Percentiles rank a stretch among this genome's conserved stretches.
Conservation (phyloP, 2,888 invertebrate species). For the Pediacus dermestoides region DNA sequence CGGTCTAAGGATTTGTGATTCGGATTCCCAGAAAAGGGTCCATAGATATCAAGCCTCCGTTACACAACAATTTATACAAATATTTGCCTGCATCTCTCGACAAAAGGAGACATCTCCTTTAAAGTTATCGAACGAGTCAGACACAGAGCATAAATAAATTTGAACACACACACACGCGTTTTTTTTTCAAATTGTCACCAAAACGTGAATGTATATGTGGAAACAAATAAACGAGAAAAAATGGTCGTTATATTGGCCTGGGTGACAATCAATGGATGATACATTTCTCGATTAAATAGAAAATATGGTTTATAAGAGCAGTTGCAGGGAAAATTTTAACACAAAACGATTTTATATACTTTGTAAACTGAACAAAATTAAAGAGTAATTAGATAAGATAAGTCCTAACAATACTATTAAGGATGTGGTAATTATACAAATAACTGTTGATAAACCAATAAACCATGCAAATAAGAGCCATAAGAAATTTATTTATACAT, state of each 20-base stretch:
- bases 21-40: constrained; percentile 2
- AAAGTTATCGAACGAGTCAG: constrained; percentile 1
- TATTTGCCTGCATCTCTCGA: constrained; percentile 1
- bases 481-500: too few relatives aligned
- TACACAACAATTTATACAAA: constrained; percentile 2
- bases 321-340: too few relatives aligned
- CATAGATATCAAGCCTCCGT: constrained; percentile 2
- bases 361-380: too few relatives aligned
- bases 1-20: constrained; percentile 3
- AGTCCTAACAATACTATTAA: too few relatives aligned
- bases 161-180: not conserved
- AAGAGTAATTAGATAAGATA: too few relatives aligned
- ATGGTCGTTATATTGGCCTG: constrained; percentile 2
- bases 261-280: not conserved
- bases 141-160: constrained; percentile 2
- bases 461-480: too few relatives aligned
- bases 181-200: not conserved
- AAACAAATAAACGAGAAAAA: not conserved
- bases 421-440: too few relatives aligned
- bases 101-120: not conserved
- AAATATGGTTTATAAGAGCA: too few relatives aligned
- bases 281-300: not conserved
- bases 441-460: too few relatives aligned
- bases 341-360: too few relatives aligned
- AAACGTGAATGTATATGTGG: constrained; percentile 1